Evolutionary conservation across 2,113 vertebrate species (phyloP).

Genomic region (Spilogale gracilis): DNA sequence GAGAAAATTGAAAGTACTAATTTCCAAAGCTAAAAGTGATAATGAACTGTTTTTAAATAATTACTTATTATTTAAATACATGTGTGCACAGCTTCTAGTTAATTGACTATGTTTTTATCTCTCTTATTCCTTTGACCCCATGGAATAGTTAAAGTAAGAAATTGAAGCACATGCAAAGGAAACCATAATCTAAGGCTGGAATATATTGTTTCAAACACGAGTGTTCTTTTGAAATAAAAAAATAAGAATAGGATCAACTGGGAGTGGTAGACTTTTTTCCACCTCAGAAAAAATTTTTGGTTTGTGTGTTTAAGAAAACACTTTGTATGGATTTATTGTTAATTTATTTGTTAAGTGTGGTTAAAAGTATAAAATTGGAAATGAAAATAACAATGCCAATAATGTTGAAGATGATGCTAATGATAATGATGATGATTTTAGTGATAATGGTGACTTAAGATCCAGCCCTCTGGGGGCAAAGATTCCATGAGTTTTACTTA

Average conservation of each 20-base stretch:
- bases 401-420: neutral
- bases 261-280: neutral
- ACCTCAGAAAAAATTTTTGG: neutral
- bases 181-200: neutral
- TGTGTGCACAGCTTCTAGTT: constrained; percentile 29
- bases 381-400: neutral
- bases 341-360: neutral
- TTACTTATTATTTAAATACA: constrained; percentile 55
- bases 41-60: constrained; percentile 57
- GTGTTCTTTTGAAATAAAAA: constrained; percentile 34
- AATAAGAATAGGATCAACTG: neutral
- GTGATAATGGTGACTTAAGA: neutral
- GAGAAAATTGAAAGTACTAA: constrained; percentile 31
- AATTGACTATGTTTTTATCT: constrained; percentile 64
- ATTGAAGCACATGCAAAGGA: neutral
- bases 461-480: neutral
- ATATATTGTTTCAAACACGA: neutral
- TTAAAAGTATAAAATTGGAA: neutral
- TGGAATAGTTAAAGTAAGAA: constrained; percentile 42
- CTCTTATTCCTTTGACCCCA: constrained; percentile 3
- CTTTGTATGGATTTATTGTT: neutral
- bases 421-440: neutral
- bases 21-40: constrained; percentile 65
- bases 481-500: neutral
- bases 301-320: neutral